Conservation (phyloP, 1,140 invertebrate genomes). For the Aethina tumida region DNA sequence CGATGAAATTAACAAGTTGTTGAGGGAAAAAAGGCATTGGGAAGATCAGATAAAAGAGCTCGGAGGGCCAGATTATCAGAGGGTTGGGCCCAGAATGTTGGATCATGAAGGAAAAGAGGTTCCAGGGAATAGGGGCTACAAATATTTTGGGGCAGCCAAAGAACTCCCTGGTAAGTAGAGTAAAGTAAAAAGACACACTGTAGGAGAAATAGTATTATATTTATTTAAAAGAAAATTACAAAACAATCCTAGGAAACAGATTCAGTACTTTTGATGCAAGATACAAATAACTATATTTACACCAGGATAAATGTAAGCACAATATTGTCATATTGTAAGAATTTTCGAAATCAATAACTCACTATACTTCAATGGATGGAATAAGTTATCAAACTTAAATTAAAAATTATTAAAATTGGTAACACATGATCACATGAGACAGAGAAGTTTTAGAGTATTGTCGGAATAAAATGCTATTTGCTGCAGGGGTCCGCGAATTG, state of each 20-base stretch:
- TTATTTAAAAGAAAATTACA: conserved; percentile 11
- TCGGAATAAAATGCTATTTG: no score
- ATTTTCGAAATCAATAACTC: no score
- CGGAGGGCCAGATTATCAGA: conserved; percentile 90
- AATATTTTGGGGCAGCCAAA: conserved; percentile 99
- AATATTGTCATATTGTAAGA: not conserved
- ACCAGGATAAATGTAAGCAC: not conserved
- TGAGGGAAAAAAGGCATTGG: conserved; percentile 95
- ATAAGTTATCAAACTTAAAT: no score
- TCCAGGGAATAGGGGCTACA: conserved; percentile 95
- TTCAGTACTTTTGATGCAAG: conserved; percentile 1
- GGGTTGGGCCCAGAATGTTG: conserved; percentile 86
- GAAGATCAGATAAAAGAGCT: conserved; percentile 91
- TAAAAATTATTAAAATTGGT: conserved; percentile 11
- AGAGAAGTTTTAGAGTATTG: not conserved
- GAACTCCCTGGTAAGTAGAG: conserved; percentile 73
- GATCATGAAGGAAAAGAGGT: conserved; percentile 96
- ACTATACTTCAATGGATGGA: no score
- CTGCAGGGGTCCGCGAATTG: conserved; percentile 81
- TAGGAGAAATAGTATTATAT: conserved; percentile 11
- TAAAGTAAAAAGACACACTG: no score
- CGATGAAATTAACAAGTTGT: conserved; percentile 98
- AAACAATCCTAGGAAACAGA: conserved; percentile 3
- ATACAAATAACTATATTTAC: not conserved
- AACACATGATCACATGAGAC: conserved; percentile 5